Evolutionary conservation across 2,113 vertebrate species (phyloP), one percentile per base, ranked within the genome.

Genomic region (Orycteropus afer): DNA sequence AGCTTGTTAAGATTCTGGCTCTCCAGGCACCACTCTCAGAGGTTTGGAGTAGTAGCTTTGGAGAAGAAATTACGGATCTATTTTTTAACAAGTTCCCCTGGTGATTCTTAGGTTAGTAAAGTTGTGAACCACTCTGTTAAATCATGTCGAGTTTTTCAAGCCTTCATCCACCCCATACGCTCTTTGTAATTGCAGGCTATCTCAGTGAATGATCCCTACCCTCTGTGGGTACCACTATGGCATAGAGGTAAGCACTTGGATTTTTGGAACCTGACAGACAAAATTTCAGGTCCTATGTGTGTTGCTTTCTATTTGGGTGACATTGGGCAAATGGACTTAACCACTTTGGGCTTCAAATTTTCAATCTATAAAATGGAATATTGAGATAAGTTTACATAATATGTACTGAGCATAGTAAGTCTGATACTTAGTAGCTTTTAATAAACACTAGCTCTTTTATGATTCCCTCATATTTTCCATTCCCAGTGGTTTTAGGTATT

Each of bases 81-180:
- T 40, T 93, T 93, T 85, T 6, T 40, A 88, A 53, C 18, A 91
- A 13, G 12, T 74, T 86, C 42, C 32, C 27, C 29, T 40, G 14
- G 7, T 37, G 79, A 82, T 55, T 59, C 12, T 89, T 45, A 59
- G 1, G 34, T 29, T 18, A 3, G 55, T 11, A 87, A 83, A 34
- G 67, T 88, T 93, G 61, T 65, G 53, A 86, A 42, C 27, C 11
- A 42, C 74, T 92, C 63, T 76, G n/a, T 77, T 53, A 88, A 88
- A 59, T 22, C 9, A 1, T 40, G 22, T 34, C 29, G 78, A 59
- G 25, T 34, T 95, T 82, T 61, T 94, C 27, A 65, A 94, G n/a
- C n/a, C 32, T n/a, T 55, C 20, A 25, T 5, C 3, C 34, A 27
- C 27, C 3, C 12, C 20, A 1, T 6, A 4, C 27, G 25, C 25